Base-by-base conservation (phyloP, 2,797 vertebrate genomes). In the Megaceryle alcyon region DNA sequence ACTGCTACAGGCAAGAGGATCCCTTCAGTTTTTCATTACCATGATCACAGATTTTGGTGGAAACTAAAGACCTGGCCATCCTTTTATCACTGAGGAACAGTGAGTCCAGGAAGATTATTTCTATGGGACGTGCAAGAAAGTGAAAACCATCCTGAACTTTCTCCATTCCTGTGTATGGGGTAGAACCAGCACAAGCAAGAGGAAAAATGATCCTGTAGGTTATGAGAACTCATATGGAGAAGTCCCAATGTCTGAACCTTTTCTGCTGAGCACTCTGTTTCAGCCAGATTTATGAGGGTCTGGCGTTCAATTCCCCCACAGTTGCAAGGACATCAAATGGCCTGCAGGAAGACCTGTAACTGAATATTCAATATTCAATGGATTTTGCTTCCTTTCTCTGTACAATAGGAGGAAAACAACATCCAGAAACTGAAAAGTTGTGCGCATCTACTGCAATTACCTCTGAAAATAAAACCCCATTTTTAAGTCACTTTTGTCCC, bases 221-320 rank as follows among this genome's bases (percentile, higher is more conserved):
- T 33, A 25, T 0, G 0, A 72, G 46, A 3, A 1, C 29, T 70
- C 23, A 37, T 10, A 44, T 11, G 10, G 23, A 86, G 26, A 44
- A 31, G 33, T 63, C 39, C n/a, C 57, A 49, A 18, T 0, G 5
- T 5, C 39, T 46, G 56, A 92, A 25, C 19, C 35, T 29, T 70
- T 37, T 44, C 39, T 39, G 28, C 12, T 60, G 49, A 68, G 35
- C 35, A 18, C 33, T 22, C 28, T 49, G 4, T 46, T 92, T 73
- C 68, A 90, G 48, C 28, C 63, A 69, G 31, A n/a, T 26, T 87
- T 72, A 48, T 59, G 41, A 53, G 44, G 13, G 7, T 49, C 86
- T 68, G 53, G 11, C 0, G 2, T 72, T 73, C 3, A 1, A 65
- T 54, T 61, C 41, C 21, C 20, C 65, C 7, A 2, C 13, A 59